These are phyloP conservation scores for Avahi laniger DNA, from an alignment of 2,797 vertebrate species.

Conservation along the genomic window DNA sequence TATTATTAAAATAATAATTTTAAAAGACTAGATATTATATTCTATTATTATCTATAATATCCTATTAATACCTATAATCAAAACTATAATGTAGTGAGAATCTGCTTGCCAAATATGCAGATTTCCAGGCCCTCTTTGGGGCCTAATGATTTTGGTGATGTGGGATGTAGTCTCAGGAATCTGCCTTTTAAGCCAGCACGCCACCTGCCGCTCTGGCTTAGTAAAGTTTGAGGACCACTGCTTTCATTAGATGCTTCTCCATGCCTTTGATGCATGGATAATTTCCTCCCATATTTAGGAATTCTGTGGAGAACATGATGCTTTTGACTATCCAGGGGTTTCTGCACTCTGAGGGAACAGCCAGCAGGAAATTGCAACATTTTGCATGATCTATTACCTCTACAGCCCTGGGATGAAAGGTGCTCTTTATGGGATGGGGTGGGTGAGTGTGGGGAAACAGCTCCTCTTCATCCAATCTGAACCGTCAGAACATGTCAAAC, in stretches of 20 bases:
- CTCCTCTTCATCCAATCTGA: constrained; percentile 57
- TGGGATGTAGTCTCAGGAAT: neutral
- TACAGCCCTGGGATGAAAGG: neutral
- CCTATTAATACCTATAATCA: neutral
- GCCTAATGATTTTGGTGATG: neutral
- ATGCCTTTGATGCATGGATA: neutral
- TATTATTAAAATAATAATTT: neutral
- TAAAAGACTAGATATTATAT: neutral
- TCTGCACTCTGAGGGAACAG: neutral
- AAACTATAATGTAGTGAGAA: neutral
- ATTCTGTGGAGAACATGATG: neutral
- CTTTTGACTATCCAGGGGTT: neutral
- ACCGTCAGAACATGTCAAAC: constrained; percentile 74
- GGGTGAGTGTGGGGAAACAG: neutral
- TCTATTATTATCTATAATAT: neutral
- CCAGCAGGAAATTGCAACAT: constrained; percentile 13
- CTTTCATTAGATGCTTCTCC: neutral
- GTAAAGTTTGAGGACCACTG: neutral
- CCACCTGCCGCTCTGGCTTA: neutral
- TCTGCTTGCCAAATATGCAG: neutral
- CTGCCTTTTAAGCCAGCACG: neutral
- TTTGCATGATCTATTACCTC: constrained; percentile 21
- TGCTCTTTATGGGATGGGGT: neutral
- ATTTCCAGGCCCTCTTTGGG: neutral
- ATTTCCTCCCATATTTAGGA: neutral